These are phyloP conservation scores for Pogonus chalceus DNA, from an alignment of 1,140 invertebrate genomes.

Conservation along the genomic window DNA sequence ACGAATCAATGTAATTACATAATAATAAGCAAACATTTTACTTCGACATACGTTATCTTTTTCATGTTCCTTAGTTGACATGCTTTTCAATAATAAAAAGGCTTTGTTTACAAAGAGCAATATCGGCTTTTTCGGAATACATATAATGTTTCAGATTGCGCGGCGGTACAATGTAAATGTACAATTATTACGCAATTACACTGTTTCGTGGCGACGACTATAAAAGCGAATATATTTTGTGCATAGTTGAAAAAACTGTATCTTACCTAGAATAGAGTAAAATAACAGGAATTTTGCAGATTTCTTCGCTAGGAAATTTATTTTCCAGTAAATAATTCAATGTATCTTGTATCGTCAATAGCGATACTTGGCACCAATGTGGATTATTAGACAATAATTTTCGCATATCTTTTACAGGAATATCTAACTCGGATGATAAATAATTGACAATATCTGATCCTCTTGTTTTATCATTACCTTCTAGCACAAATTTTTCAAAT, in stretches of 20 bases:
- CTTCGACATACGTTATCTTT: too few relatives aligned
- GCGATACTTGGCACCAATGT: conserved; percentile 45
- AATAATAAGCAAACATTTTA: conserved; percentile 12
- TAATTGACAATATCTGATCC: conserved; percentile 42
- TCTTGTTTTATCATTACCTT: conserved; percentile 43
- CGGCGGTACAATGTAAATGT: too few relatives aligned
- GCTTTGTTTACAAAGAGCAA: too few relatives aligned
- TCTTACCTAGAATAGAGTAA: conserved; percentile 19
- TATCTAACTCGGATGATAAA: conserved; percentile 25
- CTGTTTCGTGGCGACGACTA: not conserved
- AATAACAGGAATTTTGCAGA: conserved; percentile 42
- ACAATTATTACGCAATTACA: too few relatives aligned
- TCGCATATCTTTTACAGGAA: conserved; percentile 28
- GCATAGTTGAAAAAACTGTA: not conserved
- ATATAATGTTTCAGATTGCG: too few relatives aligned
- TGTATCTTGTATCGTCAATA: conserved; percentile 40
- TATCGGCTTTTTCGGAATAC: too few relatives aligned
- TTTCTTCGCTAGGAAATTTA: conserved; percentile 36
- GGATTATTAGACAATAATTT: conserved; percentile 39
- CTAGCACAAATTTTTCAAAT: conserved; percentile 44
- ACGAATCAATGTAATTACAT: too few relatives aligned
- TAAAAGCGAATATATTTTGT: not conserved
- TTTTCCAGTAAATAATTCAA: conserved; percentile 36
- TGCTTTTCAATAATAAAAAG: too few relatives aligned
- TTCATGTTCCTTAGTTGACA: too few relatives aligned